Base-by-base conservation (phyloP, 2,888 invertebrate species). In the Anoplius nigerrimus region DNA sequence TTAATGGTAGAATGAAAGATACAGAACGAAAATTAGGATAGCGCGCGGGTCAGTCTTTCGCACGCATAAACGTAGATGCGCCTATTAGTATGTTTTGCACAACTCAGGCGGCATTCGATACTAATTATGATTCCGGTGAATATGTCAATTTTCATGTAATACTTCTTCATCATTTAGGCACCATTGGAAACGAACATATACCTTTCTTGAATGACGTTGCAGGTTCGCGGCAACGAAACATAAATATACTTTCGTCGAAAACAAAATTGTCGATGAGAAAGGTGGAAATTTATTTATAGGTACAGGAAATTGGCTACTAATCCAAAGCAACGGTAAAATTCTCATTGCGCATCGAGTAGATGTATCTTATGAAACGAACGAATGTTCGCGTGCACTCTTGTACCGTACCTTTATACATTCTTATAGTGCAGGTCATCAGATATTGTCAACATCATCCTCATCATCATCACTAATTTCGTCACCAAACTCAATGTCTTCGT, bases 401-500 rank as follows among this genome's bases (percentile, higher is more conserved):
- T 78, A 67, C 71, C 62, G 66, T 80, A 75, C 56, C 62, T 73
- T 80, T 61, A 58, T 69, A 55, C 58, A 72, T 71, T 68, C 65
- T 68, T 71, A 76, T 55, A 71, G 62, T 60, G 69, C 71, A 75
- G 76, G 73, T 80, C 75, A 83, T 86, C 84, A 86, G 84, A 86
- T 86, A 78, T 89, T 89, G 80, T 90, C 90, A 66, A 91, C 91
- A 73, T 91, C 90, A 82, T 91, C 95, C 90, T 97, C 96, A 88
- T 96, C 96, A 84, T 95, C 95, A 83, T 96, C 96, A 89, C 95
- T 96, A 88, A 97, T 95, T 90, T 97, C 96, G 90, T 98, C 97
- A 80, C 97, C 97, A 87, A 98, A 98, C 89, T 97, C 97, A 90
- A 98, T 98, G 89, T 98, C 97, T 89, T 98, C 98, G 90, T 98